Percentiles rank a stretch among this genome's conserved stretches.
phyloP scores from a whole-genome alignment of 2,888 invertebrate species.

The Cyclophora albipunctata region DNA sequence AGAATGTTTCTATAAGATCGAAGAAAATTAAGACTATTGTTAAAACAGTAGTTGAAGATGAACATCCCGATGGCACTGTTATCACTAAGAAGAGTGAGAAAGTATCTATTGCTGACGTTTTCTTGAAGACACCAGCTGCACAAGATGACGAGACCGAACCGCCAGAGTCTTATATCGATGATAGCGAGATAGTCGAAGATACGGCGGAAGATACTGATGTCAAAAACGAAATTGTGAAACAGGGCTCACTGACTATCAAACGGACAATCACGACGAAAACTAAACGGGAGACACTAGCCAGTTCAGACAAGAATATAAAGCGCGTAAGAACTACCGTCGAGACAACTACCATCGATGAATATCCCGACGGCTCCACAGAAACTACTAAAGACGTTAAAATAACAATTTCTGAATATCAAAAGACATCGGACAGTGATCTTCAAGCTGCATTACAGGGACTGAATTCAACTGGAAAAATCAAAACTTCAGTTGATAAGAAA shows the following conservation, averaged over 20 bases:
- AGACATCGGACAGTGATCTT: constrained; percentile 59
- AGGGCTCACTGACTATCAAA: constrained; percentile 48
- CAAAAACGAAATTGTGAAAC: constrained; percentile 49
- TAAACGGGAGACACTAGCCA: constrained; percentile 64
- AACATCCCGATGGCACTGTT: constrained; percentile 59
- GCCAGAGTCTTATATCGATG: constrained; percentile 39
- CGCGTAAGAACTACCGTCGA: constrained; percentile 76
- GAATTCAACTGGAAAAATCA: constrained; percentile 56
- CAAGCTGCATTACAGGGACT: constrained; percentile 65
- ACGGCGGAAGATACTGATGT: constrained; percentile 56
- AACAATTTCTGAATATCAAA: constrained; percentile 68
- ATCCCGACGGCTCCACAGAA: constrained; percentile 73
- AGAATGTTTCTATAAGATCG: constrained; percentile 33
- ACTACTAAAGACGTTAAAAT: constrained; percentile 71
- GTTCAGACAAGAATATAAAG: constrained; percentile 68
- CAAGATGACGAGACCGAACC: constrained; percentile 30
- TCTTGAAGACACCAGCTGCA: constrained; percentile 29
- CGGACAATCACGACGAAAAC: constrained; percentile 65
- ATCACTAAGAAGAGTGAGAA: constrained; percentile 61
- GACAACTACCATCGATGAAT: constrained; percentile 62
- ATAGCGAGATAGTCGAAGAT: constrained; percentile 57
- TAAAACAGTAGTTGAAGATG: constrained; percentile 51
- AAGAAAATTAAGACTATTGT: constrained; percentile 56
- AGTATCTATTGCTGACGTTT: constrained; percentile 53
- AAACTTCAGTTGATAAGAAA: constrained; percentile 64